Base-by-base conservation (phyloP, 2,888 invertebrate genomes). In the Epinotia ramella region DNA sequence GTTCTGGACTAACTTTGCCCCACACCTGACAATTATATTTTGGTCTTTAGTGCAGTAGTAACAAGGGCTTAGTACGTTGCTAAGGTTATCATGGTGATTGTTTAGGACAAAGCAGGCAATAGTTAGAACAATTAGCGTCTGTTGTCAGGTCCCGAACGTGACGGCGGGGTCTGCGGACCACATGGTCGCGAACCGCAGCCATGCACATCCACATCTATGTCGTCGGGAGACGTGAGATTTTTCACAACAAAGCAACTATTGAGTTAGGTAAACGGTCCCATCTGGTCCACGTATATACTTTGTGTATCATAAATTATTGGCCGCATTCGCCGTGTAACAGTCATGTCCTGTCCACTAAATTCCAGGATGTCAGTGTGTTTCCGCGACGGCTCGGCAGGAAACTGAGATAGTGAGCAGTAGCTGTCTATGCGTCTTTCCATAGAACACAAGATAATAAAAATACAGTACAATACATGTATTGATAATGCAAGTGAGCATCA, bases 91-190 rank as follows among this genome's bases (percentile, higher is more conserved):
- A 40, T 79, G 76, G 80, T 79, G 77, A 80, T 83, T 79, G 82
- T 81, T 81, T 80, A 84, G 82, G 81, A 83, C 83, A 84, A 84
- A 81, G 81, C 83, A 81, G 73, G 77, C 73, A 72, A 78, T 77
- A 75, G 78, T 74, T 74, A 68, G 77, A 76, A 88, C 88, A 89
- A 88, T 88, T 87, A 86, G 86, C 83, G 84, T 82, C 84, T 85
- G 87, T 87, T 84, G 76, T 84, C 81, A 83, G 86, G 84, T 83
- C 81, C 75, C 57, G 49, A 62, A 72, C 76, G 76, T 76, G 80
- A 81, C 80, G 83, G 33, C 76, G 68, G 57, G 64, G 76, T n/a
- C 76, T 77, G 77, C 73, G 66, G 62, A 18, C 77, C 77, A 77
- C 63, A 80, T 88, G 89, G 84, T 65, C 79, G 80, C 86, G 87